A percentile compares a stretch with the other conserved stretches of the same genome.
Conservation (phyloP, 2,888 invertebrate genomes). For the Drosophila anomalata region DNA sequence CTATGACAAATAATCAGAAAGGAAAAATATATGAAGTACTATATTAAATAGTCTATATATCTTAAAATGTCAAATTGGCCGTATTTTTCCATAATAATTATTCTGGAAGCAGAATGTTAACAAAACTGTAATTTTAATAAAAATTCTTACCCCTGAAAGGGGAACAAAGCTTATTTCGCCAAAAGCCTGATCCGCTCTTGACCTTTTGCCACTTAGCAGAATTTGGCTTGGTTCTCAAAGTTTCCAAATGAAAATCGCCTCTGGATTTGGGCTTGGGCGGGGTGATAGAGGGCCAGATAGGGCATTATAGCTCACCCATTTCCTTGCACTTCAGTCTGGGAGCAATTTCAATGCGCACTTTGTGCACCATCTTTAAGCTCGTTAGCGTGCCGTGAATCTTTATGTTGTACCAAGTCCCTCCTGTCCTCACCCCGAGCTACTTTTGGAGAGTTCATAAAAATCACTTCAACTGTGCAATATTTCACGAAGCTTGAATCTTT, state of each 20-base stretch:
- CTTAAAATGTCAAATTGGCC: too few relatives aligned
- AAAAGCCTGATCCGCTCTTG: conserved; percentile 8
- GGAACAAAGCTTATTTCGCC: neutral
- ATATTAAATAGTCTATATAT: too few relatives aligned
- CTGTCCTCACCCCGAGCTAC: conserved; percentile 43
- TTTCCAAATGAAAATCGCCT: conserved; percentile 4
- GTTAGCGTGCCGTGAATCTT: conserved; percentile 51
- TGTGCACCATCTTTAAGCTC: conserved; percentile 62
- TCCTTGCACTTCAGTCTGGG: conserved; percentile 7
- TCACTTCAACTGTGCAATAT: conserved; percentile 78
- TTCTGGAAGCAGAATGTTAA: neutral
- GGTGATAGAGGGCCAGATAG: neutral
- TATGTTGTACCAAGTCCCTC: conserved; percentile 21
- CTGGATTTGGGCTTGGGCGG: neutral
- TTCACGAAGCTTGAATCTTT: conserved; percentile 71
- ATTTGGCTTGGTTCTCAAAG: neutral
- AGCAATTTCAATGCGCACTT: conserved; percentile 51
- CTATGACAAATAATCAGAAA: too few relatives aligned
- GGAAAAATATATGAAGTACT: too few relatives aligned
- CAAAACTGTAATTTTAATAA: neutral
- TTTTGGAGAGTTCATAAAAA: conserved; percentile 75
- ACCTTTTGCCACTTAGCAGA: conserved; percentile 11
- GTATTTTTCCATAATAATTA: neutral
- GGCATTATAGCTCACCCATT: conserved; percentile 7
- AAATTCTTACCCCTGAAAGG: neutral